A percentile compares a stretch with the other conserved stretches of the same genome.
Conservation (phyloP, 2,888 invertebrate genomes). For the Drosophila histrio region DNA sequence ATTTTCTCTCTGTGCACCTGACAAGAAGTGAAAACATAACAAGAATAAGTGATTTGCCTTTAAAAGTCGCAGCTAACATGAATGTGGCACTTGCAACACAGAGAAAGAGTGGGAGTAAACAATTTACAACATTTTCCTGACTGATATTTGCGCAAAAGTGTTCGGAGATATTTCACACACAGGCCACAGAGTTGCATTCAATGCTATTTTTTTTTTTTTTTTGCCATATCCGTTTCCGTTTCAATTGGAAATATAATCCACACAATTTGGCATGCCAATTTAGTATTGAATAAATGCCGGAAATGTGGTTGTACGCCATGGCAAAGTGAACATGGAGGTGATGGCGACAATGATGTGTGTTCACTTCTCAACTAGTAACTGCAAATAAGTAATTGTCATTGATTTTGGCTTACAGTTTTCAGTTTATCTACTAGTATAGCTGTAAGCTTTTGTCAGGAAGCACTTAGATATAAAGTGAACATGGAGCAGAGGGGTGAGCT, state of each 20-base stretch:
- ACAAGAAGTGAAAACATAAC: not conserved
- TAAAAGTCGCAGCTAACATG: conserved; percentile 28
- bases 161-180: conserved; percentile 2
- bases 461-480: not conserved
- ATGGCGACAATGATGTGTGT: no score
- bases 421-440: not conserved
- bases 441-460: not conserved
- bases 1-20: no score
- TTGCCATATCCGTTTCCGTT: conserved; percentile 42
- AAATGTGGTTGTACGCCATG: conserved; percentile 42
- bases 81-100: conserved; percentile 25
- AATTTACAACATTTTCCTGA: not conserved
- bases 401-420: not conserved
- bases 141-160: conserved; percentile 4
- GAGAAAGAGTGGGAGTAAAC: not conserved
- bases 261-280: conserved; percentile 60
- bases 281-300: conserved; percentile 56
- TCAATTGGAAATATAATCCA: conserved; percentile 40
- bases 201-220: no score
- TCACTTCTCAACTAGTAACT: not conserved
- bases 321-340: conserved; percentile 13
- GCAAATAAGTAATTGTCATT: conserved; percentile 4
- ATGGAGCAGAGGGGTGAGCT: not conserved
- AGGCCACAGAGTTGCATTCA: conserved; percentile 16
- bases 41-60: conserved; percentile 27